Conservation (phyloP, 2,113 vertebrate genomes). For the Thalassarche chlororhynchos region DNA sequence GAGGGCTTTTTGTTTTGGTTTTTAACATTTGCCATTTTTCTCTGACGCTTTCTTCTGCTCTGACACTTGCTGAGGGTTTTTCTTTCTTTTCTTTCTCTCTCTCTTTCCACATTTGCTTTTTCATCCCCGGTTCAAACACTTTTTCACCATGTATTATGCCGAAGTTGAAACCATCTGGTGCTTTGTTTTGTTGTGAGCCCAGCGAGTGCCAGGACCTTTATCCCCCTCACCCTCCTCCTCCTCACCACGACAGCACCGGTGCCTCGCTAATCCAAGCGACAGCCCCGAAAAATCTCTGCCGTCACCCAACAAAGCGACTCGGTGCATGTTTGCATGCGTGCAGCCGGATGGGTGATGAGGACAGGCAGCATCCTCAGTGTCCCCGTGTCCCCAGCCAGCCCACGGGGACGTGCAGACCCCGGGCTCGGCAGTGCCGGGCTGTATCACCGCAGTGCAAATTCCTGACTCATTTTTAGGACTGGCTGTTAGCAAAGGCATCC, state of each 20-base stretch:
- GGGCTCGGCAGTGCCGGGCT: not conserved
- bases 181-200: constrained; percentile 36
- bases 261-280: not conserved
- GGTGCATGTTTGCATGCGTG: fast-evolving
- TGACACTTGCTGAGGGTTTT: constrained; percentile 16
- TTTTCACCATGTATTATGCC: not conserved
- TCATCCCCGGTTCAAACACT: not conserved
- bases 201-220: constrained; percentile 41
- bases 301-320: not conserved
- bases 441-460: fast-evolving
- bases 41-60: not conserved
- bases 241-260: fast-evolving
- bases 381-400: not conserved
- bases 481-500: not conserved
- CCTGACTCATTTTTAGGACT: not conserved
- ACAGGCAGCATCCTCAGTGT: not conserved
- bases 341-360: not conserved
- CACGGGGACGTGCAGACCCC: fast-evolving
- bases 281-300: not conserved
- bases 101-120: not conserved
- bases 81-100: not conserved
- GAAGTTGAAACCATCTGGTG: constrained; percentile 44
- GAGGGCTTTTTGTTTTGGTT: not conserved
- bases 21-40: constrained; percentile 61
- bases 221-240: not conserved